Conservation (phyloP, 2,113 vertebrate genomes). For the Romanogobio albipinnatus region DNA sequence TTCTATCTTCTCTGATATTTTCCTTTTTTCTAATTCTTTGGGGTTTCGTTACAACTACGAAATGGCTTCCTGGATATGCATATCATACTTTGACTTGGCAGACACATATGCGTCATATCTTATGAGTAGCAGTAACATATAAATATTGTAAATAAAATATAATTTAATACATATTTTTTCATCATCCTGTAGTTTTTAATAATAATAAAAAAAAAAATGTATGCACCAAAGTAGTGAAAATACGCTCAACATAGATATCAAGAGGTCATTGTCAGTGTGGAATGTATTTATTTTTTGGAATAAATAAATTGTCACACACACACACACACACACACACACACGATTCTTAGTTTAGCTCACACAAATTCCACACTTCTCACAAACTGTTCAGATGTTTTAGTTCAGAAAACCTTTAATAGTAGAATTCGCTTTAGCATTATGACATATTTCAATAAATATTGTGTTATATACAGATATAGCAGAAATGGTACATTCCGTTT, state of each 20-base stretch:
- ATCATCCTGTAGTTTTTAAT: no score
- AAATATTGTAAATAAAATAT: not conserved
- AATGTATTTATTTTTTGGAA: no score
- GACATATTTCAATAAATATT: constrained; percentile 98
- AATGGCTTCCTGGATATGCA: not conserved
- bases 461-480: constrained; percentile 95
- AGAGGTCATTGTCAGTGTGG: not conserved
- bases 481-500: constrained; percentile 97
- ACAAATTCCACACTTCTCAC: constrained; percentile 73
- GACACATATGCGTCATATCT: not conserved
- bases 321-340: not conserved
- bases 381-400: constrained; percentile 81
- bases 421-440: constrained; percentile 89
- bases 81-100: not conserved
- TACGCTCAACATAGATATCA: not conserved
- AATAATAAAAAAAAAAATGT: no score
- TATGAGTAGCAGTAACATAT: not conserved
- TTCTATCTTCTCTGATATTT: not conserved
- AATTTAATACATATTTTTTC: no score
- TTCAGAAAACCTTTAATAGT: constrained; percentile 95
- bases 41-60: no score
- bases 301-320: not conserved
- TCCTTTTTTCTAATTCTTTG: no score
- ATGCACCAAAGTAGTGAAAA: no score
- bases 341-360: constrained; percentile 60